A percentile compares a stretch with the other conserved stretches of the same genome.
These are phyloP conservation scores for Pocillopora meandrina DNA, from an alignment of 92 coral and sea anemone species.

Conservation along the genomic window DNA sequence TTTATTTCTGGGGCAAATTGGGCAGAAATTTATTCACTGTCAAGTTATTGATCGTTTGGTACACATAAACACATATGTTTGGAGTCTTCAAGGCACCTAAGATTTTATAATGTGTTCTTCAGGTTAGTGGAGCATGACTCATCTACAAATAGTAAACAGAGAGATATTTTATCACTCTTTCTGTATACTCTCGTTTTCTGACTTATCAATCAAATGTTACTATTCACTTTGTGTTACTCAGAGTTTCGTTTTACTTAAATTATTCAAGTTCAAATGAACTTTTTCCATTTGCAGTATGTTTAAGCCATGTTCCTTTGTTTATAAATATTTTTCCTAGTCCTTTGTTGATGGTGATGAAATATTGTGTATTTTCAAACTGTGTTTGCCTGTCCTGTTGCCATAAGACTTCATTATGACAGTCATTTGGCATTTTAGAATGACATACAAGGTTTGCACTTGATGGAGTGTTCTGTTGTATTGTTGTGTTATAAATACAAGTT, in stretches of 20 bases:
- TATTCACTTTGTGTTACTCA: background rate
- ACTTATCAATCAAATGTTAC: background rate
- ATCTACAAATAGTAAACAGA: background rate
- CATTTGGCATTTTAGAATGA: background rate
- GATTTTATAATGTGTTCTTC: background rate
- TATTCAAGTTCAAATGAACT: background rate
- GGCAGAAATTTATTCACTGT: background rate
- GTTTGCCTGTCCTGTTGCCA: background rate
- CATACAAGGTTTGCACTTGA: background rate
- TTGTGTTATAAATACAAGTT: background rate
- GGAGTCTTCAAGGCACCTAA: background rate
- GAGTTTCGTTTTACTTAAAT: background rate
- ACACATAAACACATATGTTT: background rate
- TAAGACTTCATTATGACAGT: background rate
- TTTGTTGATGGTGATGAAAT: background rate
- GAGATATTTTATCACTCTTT: background rate
- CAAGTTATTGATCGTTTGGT: background rate
- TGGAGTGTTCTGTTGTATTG: background rate
- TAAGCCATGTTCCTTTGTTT: background rate
- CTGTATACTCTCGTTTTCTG: background rate
- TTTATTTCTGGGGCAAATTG: background rate
- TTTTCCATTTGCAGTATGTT: background rate
- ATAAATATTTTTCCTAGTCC: constrained; percentile 18
- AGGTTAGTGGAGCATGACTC: background rate
- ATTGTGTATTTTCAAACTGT: background rate